phyloP scores from a whole-genome alignment of 2,888 invertebrate genomes.

The Lithophane ornitopus region DNA sequence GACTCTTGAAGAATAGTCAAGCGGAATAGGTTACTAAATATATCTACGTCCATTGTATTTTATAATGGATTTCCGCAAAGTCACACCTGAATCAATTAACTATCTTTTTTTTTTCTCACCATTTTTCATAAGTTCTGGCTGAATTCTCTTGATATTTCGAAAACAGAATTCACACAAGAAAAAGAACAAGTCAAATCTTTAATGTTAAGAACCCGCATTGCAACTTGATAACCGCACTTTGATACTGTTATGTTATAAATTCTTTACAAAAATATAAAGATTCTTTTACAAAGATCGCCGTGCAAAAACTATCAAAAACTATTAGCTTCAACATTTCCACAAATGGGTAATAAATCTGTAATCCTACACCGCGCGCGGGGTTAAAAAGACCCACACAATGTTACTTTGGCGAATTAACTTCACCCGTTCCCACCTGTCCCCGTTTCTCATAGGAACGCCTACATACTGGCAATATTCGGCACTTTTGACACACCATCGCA shows the following conservation, averaged over 20 bases:
- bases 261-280: conserved; percentile 50
- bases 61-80: too few species aligned
- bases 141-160: not conserved
- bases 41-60: too few species aligned
- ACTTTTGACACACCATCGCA: conserved; percentile 80
- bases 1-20: too few species aligned
- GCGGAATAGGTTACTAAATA: too few species aligned
- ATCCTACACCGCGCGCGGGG: conserved; percentile 60
- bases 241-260: conserved; percentile 14
- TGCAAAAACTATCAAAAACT: conserved; percentile 49
- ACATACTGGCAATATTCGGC: conserved; percentile 70
- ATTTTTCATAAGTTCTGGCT: not conserved
- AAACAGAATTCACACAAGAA: not conserved
- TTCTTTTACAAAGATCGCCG: conserved; percentile 45
- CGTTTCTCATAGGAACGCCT: conserved; percentile 72
- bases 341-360: conserved; percentile 64
- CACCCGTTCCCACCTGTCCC: conserved; percentile 86
- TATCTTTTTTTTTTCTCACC: not conserved
- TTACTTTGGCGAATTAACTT: conserved; percentile 76
- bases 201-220: conserved; percentile 45
- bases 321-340: conserved; percentile 57
- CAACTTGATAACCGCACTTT: conserved; percentile 42
- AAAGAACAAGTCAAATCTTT: not conserved
- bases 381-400: conserved; percentile 67
- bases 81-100: too few species aligned